phyloP scores from a whole-genome alignment of 2,113 vertebrate species.

The Lampris megalopsis region DNA sequence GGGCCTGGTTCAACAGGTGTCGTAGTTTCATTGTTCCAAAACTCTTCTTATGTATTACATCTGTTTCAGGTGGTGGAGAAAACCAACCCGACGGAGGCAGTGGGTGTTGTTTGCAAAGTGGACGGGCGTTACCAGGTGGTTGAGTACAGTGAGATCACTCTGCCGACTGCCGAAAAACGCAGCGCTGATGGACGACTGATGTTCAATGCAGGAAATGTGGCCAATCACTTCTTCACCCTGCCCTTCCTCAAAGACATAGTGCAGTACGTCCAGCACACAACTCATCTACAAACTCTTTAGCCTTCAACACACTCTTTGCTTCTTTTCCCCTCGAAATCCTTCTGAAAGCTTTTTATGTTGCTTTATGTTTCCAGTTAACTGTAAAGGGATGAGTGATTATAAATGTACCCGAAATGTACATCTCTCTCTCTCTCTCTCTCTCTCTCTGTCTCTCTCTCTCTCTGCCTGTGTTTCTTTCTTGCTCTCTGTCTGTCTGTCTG shows the following conservation, averaged over 20 bases:
- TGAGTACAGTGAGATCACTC: constrained; percentile 97
- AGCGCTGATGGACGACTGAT: constrained; percentile 88
- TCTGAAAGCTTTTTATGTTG: background rate
- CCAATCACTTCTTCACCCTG: constrained; percentile 95
- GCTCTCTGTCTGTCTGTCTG: no score
- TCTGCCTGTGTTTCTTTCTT: no score
- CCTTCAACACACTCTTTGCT: background rate
- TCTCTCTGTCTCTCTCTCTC: background rate
- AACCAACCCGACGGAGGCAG: constrained; percentile 94
- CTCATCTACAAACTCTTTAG: background rate
- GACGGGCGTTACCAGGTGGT: constrained; percentile 94
- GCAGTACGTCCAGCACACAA: constrained; percentile 80
- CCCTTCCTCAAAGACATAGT: constrained; percentile 91
- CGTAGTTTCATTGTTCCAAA: no score
- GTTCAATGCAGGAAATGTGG: constrained; percentile 94
- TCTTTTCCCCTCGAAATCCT: background rate
- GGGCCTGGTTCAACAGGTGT: no score
- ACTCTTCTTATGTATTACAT: background rate
- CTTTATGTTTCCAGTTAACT: background rate
- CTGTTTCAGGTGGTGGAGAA: constrained; percentile 94
- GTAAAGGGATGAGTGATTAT: background rate
- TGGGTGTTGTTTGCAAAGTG: constrained; percentile 95
- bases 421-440: background rate
- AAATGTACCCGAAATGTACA: background rate
- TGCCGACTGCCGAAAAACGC: constrained; percentile 90